Conservation (phyloP, 1,140 invertebrate genomes). For the Bathynomus jamesi region DNA sequence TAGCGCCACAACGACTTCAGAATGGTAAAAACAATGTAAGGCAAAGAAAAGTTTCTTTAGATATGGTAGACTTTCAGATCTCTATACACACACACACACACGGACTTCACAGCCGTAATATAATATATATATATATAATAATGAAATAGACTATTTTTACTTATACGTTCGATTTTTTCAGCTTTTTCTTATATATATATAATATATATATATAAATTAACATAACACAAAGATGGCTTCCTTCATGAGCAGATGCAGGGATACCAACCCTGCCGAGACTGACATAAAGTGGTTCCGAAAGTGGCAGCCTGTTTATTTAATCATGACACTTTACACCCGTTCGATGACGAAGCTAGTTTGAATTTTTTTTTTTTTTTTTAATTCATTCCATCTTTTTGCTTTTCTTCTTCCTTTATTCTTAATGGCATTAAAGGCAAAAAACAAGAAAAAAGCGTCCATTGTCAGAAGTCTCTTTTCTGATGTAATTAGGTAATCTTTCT, state of each 20-base stretch:
- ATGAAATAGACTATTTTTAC: neutral
- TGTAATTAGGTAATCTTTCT: too few species aligned
- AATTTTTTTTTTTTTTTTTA: neutral
- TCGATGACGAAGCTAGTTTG: neutral
- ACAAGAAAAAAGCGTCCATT: too few species aligned
- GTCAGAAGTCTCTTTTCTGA: too few species aligned
- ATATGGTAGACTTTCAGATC: too few species aligned
- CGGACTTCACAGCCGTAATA: too few species aligned
- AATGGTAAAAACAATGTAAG: too few species aligned
- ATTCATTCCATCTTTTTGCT: neutral
- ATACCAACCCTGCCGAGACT: neutral
- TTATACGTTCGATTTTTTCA: neutral
- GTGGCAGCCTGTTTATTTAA: constrained; percentile 1
- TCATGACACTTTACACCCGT: neutral
- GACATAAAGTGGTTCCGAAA: constrained; percentile 1
- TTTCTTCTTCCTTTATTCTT: neutral
- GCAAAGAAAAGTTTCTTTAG: too few species aligned
- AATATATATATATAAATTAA: neutral
- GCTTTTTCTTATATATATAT: neutral
- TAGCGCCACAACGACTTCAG: too few species aligned
- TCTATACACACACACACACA: too few species aligned
- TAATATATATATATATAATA: neutral
- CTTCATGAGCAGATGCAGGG: neutral
- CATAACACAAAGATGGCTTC: neutral
- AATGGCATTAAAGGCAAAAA: too few species aligned